Evolutionary conservation across 2,113 vertebrate genomes (phyloP).

Genomic region (Albula goreensis): DNA sequence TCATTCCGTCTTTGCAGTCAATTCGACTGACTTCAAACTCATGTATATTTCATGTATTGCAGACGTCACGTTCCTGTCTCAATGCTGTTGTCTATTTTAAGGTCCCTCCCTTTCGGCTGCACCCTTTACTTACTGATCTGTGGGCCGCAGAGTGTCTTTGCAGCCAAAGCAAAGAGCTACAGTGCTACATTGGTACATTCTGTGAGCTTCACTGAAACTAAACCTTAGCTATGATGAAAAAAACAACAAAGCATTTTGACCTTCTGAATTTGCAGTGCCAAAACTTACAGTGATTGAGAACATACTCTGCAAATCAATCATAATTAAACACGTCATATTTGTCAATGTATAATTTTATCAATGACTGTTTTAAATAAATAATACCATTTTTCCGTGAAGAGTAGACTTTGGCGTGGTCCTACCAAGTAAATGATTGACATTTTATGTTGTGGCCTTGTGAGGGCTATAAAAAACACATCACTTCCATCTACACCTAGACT

Average conservation of each 20-base stretch:
- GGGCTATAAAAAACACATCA: too few species aligned
- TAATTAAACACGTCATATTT: background rate
- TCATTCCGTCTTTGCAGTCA: background rate
- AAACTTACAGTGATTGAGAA: background rate
- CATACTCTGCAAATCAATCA: too few species aligned
- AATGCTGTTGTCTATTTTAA: slow-evolving; percentile 57
- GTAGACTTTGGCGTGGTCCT: background rate
- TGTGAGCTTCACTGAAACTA: background rate
- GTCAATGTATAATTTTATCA: background rate
- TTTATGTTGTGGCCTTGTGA: background rate
- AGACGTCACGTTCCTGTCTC: slow-evolving; percentile 6
- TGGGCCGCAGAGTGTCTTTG: background rate
- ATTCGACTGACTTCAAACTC: slow-evolving; percentile 34
- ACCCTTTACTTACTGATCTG: slow-evolving; percentile 33
- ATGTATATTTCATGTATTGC: slow-evolving; percentile 64
- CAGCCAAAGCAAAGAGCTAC: background rate
- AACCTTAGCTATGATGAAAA: background rate
- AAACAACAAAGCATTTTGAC: background rate
- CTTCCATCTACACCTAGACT: too few species aligned
- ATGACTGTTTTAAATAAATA: background rate
- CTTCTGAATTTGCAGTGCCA: background rate
- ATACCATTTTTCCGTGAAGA: background rate
- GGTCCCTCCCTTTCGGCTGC: slow-evolving; percentile 47
- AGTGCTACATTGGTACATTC: background rate
- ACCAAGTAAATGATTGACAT: too few species aligned